Evolutionary conservation across 2,113 vertebrate species (phyloP), one percentile per base, ranked within the genome.

Genomic region (Opisthocomus hoazin): DNA sequence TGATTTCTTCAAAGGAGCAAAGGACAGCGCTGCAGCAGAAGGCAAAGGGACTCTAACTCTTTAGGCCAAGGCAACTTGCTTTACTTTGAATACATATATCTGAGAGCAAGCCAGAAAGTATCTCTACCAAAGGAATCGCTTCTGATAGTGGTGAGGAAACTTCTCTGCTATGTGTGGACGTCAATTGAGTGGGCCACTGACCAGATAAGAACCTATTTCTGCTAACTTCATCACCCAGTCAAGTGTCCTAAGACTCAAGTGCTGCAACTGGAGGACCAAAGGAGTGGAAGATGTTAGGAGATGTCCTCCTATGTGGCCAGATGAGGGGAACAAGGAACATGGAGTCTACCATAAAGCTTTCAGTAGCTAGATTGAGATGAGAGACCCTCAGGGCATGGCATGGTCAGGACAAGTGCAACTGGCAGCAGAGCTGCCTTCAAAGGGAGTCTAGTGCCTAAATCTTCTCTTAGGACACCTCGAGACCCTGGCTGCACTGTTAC

Each of bases 401-500:
- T 0, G 0, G 51, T 32, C 43, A 71, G 36, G 32, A 60, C 11
- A 75, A 66, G 46, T 3, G 20, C 12, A 26, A 8, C 51, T 74
- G 54, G 26, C 13, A 68, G 29, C 48, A 75, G 34, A 89, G 22
- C 12, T 81, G 56, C 41, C 36, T 66, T 91, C 71, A 86, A 22
- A 74, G 41, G 68, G 36, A 65, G 13, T n/a, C 26, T 27, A 5
- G 8, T 84, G 37, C 46, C 64, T 68, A 37, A 86, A 61, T 48
- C 16, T 21, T 46, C 26, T n/a, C 27, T 12, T 2, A 24, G 54
- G 39, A 32, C 32, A 37, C 18, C 11, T 65, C 1, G 2, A 29
- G 57, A 12, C 9, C 17, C 21, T 0, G 0, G 9, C 5, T 34
- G 65, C 5, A 1, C 15, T 22, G 22, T 5, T 61, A 37, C 1